Base-by-base conservation (phyloP, 1,140 invertebrate genomes). In the Calephelis virginiensis region DNA sequence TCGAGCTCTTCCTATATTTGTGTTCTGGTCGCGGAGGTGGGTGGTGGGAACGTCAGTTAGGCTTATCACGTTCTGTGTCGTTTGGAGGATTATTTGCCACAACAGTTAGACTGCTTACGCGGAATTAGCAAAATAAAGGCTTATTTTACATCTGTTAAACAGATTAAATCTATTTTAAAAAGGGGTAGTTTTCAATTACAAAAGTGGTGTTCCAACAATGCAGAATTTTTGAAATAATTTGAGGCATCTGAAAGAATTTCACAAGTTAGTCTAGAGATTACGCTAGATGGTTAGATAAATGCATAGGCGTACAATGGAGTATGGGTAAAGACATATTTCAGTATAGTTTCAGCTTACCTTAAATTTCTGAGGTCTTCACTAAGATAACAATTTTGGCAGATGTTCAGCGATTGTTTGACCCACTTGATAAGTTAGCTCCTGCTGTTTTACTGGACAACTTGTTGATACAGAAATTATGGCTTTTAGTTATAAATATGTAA, bases 151-250 rank as follows among this genome's bases (percentile, higher is more conserved):
- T n/a, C n/a, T n/a, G n/a, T n/a, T n/a, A n/a, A n/a, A 62, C 17
- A 70, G 10, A 13, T 78, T 6, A 50, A 40, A 12, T 28, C 9
- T 0, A 66, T 78, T 14, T 45, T 74, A 14, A 45, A 66, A 47
- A 68, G 56, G 11, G 76, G 70, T 45, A 72, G 71, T 1, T 78
- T 78, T 13, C 48, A 49, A 14, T 50, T 76, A 12, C 67, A 68
- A 46, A 78, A 78, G 67, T 78, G 72, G 72, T 63, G 56, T 3
- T 69, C 68, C 5, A 78, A 78, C 38, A 61, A 61, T 28, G 43
- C 37, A 8, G 13, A 65, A 1, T 70, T 78, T 8, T 14, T 78
- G 14, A 64, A 63, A 49, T 3, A 17, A 17, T 17, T 17, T 17
- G 17, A 17, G 17, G 17, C 0, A 17, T 17, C 17, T 1, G 17